Evolutionary conservation across 2,888 invertebrate genomes (phyloP).

Genomic region (Mechanitis mazaeus): DNA sequence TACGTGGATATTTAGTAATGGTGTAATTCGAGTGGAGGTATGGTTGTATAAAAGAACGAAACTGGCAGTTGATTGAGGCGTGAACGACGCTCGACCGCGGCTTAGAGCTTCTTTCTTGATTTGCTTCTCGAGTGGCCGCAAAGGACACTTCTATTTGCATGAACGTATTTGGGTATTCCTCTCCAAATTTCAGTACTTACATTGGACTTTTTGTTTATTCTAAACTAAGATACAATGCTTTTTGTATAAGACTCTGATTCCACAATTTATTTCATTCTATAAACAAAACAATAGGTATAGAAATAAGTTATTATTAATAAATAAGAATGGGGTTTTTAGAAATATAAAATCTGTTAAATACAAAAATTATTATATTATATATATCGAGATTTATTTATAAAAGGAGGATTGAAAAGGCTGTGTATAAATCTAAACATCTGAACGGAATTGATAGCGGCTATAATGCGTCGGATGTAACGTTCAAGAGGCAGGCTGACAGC

Average conservation of each 20-base stretch:
- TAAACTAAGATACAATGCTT: slow-evolving; percentile 5
- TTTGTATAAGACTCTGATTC: background rate
- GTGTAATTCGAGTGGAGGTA: slow-evolving; percentile 41
- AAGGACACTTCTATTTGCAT: slow-evolving; percentile 73
- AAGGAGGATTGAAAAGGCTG: slow-evolving; percentile 15
- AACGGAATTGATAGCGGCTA: slow-evolving; percentile 66
- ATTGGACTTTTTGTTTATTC: slow-evolving; percentile 6
- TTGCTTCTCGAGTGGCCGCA: slow-evolving; percentile 71
- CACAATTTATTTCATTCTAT: no score
- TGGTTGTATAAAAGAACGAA: slow-evolving; percentile 63
- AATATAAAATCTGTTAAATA: no score
- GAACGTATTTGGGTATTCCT: slow-evolving; percentile 59
- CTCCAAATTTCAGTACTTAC: slow-evolving; percentile 25
- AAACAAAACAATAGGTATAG: background rate
- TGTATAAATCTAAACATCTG: slow-evolving; percentile 44
- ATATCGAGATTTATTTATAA: background rate
- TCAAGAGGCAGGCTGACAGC: slow-evolving; percentile 67
- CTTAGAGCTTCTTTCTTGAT: slow-evolving; percentile 72
- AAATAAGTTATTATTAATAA: background rate
- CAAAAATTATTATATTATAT: no score
- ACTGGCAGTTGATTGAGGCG: slow-evolving; percentile 73
- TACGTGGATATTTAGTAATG: slow-evolving; percentile 18
- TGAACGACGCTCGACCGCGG: slow-evolving; percentile 68
- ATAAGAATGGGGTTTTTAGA: background rate
- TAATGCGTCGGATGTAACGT: slow-evolving; percentile 64